Evolutionary conservation across 30 jellyfish, hydroid and myxozoan species (phyloP).

Genomic region (Catostylus mosaicus): DNA sequence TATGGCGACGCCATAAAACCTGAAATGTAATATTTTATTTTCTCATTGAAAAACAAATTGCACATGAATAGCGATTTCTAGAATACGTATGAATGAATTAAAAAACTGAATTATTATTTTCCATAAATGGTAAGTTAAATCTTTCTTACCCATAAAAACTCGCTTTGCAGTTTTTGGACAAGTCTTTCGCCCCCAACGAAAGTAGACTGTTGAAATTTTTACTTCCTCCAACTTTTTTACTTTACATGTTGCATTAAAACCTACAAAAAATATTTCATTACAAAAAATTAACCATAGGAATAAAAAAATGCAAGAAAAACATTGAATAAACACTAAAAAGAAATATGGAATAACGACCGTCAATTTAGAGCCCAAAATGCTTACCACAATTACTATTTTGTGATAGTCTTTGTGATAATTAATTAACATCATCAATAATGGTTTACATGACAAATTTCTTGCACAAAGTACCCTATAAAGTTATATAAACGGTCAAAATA

Average conservation of each 20-base stretch:
- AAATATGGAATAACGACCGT: too few relatives aligned
- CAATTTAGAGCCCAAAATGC: too few relatives aligned
- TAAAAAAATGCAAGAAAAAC: too few relatives aligned
- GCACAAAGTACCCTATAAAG: too few relatives aligned
- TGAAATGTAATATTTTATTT: background rate
- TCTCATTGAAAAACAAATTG: background rate
- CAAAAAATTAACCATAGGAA: too few relatives aligned
- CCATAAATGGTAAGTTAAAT: background rate
- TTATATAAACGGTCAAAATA: too few relatives aligned
- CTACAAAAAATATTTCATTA: too few relatives aligned
- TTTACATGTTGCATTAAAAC: conserved; percentile 59
- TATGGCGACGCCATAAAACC: conserved; percentile 70
- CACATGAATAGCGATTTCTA: background rate
- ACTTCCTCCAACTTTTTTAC: conserved; percentile 31
- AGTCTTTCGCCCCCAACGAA: conserved; percentile 62
- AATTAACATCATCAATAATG: too few relatives aligned
- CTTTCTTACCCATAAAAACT: conserved; percentile 28
- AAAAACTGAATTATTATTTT: background rate
- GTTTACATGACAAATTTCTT: too few relatives aligned
- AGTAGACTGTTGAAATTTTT: conserved; percentile 50
- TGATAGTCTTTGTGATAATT: too few relatives aligned
- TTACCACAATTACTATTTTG: too few relatives aligned
- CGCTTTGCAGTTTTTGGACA: conserved; percentile 29
- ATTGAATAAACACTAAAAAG: too few relatives aligned
- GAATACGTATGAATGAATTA: background rate